Evolutionary conservation across 2,113 vertebrate species (phyloP).

Genomic region (Micronycteris hirsuta): DNA sequence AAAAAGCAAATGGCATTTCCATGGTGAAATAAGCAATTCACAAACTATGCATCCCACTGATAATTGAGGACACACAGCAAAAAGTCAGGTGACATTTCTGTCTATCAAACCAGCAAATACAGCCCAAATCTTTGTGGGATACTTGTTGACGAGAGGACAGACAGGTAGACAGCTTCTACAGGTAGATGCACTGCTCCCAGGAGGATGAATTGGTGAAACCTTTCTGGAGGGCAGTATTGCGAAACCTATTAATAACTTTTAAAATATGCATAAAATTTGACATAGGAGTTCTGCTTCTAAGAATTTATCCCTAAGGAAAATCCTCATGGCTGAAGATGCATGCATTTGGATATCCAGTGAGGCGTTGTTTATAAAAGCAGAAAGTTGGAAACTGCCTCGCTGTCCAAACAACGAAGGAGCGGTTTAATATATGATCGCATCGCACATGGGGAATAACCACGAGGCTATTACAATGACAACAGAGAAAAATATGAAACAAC

Average conservation of each 20-base stretch:
- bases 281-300: neutral
- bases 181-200: neutral
- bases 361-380: conserved; percentile 43
- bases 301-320: conserved; percentile 18
- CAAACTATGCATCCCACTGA: neutral
- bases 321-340: conserved; percentile 28
- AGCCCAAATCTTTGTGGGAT: neutral
- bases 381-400: conserved; percentile 7
- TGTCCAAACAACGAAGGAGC: conserved; percentile 51
- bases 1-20: neutral
- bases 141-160: neutral
- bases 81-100: neutral
- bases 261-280: neutral
- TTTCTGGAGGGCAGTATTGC: neutral
- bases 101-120: neutral
- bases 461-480: neutral
- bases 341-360: neutral
- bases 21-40: neutral
- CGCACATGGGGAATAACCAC: neutral
- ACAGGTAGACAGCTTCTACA: neutral
- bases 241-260: conserved; percentile 2
- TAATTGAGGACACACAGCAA: neutral
- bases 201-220: neutral
- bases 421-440: neutral
- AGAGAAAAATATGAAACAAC: neutral